Base-by-base conservation (phyloP, 2,888 invertebrate genomes). In the Drosophila longiperda region DNA sequence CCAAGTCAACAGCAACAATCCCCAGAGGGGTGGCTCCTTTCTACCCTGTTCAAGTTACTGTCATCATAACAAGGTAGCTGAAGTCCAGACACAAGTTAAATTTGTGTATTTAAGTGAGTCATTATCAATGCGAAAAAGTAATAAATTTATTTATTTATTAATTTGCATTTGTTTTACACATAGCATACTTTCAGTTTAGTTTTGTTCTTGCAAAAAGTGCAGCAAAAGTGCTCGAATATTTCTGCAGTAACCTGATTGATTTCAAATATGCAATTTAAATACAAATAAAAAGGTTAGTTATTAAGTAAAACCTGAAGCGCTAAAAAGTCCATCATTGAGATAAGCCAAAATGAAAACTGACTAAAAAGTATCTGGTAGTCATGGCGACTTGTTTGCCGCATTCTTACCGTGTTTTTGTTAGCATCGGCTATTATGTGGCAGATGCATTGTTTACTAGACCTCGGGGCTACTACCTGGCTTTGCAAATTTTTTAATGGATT, bases 401-500 rank as follows among this genome's bases (percentile, higher is more conserved):
- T 48, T 73, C 49, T 69, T 57, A 23, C 32, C 67, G 42, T 73
- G 61, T 40, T 78, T 69, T 45, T 48, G 62, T 70, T 65, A 64
- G 64, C 52, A 64, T 78, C 57, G 71, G 83, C 86, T 78, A 80
- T 87, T 87, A 80, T 87, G 88, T 64, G 77, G 78, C 70, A 67
- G 64, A 67, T 90, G 90, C 87, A 87, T 87, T 88, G 85, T 89
- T 85, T 75, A 74, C 65, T 60, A 69, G 66, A 66, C 75, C 83
- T 83, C 69, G 60, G 49, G 86, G 78, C 87, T 78, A 77, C 71
- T 78, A 77, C 71, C 79, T 78, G 71, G 66, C 69, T 75, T 81
- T 79, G 83, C 78, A 78, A 76, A 89, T 89, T 90, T 88, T 90
- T 90, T 90, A 90, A 88, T 90, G 90, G 87, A 83, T 90, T 87